Conservation (phyloP, 2,888 invertebrate species). For the Drosophila ochracea region DNA sequence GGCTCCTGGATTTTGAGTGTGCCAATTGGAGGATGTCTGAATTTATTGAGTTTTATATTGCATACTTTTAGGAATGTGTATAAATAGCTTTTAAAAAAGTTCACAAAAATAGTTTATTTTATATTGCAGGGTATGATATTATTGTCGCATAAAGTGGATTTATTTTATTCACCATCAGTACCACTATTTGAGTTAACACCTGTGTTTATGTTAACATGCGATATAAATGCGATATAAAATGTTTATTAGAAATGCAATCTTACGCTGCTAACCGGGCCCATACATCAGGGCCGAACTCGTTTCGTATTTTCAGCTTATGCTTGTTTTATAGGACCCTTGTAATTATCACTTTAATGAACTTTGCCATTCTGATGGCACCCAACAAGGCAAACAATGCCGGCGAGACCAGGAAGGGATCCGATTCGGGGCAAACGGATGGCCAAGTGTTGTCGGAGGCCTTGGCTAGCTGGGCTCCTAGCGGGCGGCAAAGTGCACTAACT, state of each 20-base stretch:
- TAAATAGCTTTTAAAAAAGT: not conserved
- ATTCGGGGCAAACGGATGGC: slow-evolving; percentile 1
- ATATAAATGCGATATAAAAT: slow-evolving; percentile 5
- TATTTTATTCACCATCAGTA: too few relatives aligned
- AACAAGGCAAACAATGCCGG: slow-evolving; percentile 52
- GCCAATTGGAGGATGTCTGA: not conserved
- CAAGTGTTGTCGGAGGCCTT: slow-evolving; percentile 19
- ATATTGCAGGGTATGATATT: not conserved
- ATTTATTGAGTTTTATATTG: not conserved
- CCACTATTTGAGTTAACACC: not conserved
- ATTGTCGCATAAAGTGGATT: not conserved
- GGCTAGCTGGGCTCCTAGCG: slow-evolving; percentile 1
- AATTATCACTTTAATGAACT: slow-evolving; percentile 81
- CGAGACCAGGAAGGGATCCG: slow-evolving; percentile 12
- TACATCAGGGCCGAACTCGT: slow-evolving; percentile 9
- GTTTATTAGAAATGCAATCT: slow-evolving; percentile 32
- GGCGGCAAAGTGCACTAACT: slow-evolving; percentile 38
- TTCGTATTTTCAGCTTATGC: slow-evolving; percentile 26
- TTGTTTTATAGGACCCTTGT: slow-evolving; percentile 69
- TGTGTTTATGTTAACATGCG: not conserved
- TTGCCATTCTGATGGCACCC: slow-evolving; percentile 71
- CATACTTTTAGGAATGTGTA: not conserved
- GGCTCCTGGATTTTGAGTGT: not conserved
- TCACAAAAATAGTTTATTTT: not conserved
- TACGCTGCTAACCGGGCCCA: not conserved